phyloP scores from a whole-genome alignment of 2,888 invertebrate genomes.

The Barypeithes pellucidus region DNA sequence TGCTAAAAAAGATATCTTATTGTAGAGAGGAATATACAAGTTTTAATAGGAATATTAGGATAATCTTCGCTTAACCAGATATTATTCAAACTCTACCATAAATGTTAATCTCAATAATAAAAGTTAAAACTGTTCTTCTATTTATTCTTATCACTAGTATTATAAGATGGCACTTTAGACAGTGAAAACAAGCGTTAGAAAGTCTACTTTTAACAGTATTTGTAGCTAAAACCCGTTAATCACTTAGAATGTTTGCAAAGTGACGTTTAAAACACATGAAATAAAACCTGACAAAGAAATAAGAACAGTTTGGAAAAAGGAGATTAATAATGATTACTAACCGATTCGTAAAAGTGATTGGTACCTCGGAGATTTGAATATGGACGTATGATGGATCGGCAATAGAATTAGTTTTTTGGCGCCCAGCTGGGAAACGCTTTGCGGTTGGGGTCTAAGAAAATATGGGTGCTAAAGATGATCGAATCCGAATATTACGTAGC shows the following conservation, averaged over 20 bases:
- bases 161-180: no score
- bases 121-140: no score
- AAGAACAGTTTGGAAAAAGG: slow-evolving; percentile 28
- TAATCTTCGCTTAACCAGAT: no score
- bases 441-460: slow-evolving; percentile 33
- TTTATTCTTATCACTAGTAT: no score
- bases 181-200: no score
- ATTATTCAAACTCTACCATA: no score
- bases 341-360: slow-evolving; percentile 62
- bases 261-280: background rate
- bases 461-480: slow-evolving; percentile 27
- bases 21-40: no score
- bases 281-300: slow-evolving; percentile 16
- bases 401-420: slow-evolving; percentile 67
- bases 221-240: background rate
- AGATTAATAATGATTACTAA: slow-evolving; percentile 39
- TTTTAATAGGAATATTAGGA: no score
- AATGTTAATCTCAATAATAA: no score
- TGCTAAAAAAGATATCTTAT: background rate
- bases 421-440: slow-evolving; percentile 54
- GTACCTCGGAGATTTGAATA: slow-evolving; percentile 61
- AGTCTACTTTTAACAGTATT: no score
- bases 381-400: slow-evolving; percentile 67
- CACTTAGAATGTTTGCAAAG: background rate
- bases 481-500: slow-evolving; percentile 3